These are phyloP conservation scores for Steromphala cineraria DNA, from an alignment of 2,888 invertebrate genomes.

Conservation along the genomic window DNA sequence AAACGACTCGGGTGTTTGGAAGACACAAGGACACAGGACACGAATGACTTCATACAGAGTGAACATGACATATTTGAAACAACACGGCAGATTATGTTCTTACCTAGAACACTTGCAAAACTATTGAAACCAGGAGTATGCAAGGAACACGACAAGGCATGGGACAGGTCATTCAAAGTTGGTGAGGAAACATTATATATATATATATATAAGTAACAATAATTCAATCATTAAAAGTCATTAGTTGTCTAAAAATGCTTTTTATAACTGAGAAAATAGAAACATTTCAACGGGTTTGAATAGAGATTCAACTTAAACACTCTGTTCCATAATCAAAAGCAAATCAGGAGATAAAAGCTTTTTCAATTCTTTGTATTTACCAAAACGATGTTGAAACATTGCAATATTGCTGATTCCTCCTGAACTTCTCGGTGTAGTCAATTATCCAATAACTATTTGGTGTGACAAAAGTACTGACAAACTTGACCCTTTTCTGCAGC, in stretches of 20 bases:
- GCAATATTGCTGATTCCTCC: too few relatives aligned
- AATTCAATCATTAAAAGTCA: too few relatives aligned
- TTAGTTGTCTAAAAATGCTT: too few relatives aligned
- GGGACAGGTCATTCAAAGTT: background rate
- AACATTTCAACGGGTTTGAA: too few relatives aligned
- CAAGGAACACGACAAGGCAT: background rate
- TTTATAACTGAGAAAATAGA: too few relatives aligned
- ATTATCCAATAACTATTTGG: too few relatives aligned
- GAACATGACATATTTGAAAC: background rate
- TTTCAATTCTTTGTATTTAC: background rate
- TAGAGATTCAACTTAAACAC: too few relatives aligned
- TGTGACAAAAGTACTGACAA: background rate
- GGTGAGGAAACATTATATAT: background rate
- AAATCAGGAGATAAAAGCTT: too few relatives aligned
- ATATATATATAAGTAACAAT: too few relatives aligned
- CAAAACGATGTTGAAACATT: background rate
- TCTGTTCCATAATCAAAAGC: too few relatives aligned
- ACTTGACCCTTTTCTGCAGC: background rate
- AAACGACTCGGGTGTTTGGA: background rate
- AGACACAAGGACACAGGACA: background rate
- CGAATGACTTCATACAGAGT: background rate
- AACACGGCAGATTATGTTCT: background rate
- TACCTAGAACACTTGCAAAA: background rate
- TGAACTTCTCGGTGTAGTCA: too few relatives aligned
- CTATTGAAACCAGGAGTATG: background rate